These are phyloP conservation scores for Prietella phreatophila DNA, from an alignment of 2,113 vertebrate genomes.

Conservation along the genomic window DNA sequence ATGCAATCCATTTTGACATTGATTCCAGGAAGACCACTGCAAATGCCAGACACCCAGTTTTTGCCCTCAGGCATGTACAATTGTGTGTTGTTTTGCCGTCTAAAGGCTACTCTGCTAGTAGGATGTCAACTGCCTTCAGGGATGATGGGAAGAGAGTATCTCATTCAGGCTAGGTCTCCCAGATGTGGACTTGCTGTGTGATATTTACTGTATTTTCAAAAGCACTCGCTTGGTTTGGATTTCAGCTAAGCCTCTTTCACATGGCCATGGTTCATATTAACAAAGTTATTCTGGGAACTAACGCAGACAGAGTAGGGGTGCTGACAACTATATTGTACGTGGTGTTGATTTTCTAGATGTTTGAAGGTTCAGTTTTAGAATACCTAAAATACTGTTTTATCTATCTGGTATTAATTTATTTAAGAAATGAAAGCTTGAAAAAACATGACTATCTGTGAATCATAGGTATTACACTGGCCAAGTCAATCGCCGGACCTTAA, in stretches of 20 bases:
- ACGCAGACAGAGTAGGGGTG: constrained; percentile 58
- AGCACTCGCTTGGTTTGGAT: constrained; percentile 23
- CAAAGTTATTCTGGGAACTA: constrained; percentile 49
- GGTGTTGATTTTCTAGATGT: not conserved
- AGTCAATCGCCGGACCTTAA: too few species aligned
- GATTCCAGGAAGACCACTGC: constrained; percentile 24
- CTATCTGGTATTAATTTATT: not conserved
- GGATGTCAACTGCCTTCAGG: not conserved
- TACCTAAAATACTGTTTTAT: not conserved
- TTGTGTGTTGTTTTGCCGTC: not conserved
- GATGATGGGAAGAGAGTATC: constrained; percentile 1
- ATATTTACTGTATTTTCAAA: constrained; percentile 44
- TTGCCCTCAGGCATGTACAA: not conserved
- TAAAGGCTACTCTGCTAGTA: not conserved
- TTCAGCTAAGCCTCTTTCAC: constrained; percentile 36
- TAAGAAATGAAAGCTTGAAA: not conserved
- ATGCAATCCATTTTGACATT: constrained; percentile 28
- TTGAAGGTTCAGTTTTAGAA: not conserved
- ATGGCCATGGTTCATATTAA: constrained; percentile 33
- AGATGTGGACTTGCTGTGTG: constrained; percentile 20
- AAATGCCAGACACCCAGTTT: constrained; percentile 5
- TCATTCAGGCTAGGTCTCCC: constrained; percentile 38
- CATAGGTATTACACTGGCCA: too few species aligned
- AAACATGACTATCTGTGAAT: not conserved
- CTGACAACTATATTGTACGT: constrained; percentile 49